These are phyloP conservation scores for Phyllotreta striolata DNA, from an alignment of 2,888 invertebrate genomes.

Conservation along the genomic window DNA sequence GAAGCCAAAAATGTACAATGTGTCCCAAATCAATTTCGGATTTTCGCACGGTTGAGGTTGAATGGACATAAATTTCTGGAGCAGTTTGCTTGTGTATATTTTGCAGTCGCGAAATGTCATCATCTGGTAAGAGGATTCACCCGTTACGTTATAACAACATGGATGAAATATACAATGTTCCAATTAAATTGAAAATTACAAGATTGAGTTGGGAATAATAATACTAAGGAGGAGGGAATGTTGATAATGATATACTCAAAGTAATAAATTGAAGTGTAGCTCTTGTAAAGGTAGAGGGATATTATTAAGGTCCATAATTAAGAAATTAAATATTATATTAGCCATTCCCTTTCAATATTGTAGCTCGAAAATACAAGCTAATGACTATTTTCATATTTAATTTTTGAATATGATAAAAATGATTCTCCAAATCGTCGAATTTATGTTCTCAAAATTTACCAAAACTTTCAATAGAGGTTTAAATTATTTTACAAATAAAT, in stretches of 20 bases:
- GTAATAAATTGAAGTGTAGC: constrained; percentile 1
- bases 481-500: no score
- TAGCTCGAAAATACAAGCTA: neutral
- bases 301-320: constrained; percentile 7
- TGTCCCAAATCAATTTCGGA: constrained; percentile 26
- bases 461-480: no score
- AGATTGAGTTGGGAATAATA: neutral
- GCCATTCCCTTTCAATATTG: constrained; percentile 7
- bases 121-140: no score
- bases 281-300: constrained; percentile 7
- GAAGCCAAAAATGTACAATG: constrained; percentile 42
- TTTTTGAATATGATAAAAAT: neutral
- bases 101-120: no score
- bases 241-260: constrained; percentile 9
- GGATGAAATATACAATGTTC: neutral
- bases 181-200: constrained; percentile 4
- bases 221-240: neutral
- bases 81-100: constrained; percentile 17
- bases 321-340: constrained; percentile 10
- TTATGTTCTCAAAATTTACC: no score
- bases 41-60: neutral
- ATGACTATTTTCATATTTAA: constrained; percentile 7
- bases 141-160: no score
- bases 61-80: constrained; percentile 22
- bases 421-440: neutral